Conservation (phyloP, 2,888 invertebrate species). For the Lutraria lutraria region DNA sequence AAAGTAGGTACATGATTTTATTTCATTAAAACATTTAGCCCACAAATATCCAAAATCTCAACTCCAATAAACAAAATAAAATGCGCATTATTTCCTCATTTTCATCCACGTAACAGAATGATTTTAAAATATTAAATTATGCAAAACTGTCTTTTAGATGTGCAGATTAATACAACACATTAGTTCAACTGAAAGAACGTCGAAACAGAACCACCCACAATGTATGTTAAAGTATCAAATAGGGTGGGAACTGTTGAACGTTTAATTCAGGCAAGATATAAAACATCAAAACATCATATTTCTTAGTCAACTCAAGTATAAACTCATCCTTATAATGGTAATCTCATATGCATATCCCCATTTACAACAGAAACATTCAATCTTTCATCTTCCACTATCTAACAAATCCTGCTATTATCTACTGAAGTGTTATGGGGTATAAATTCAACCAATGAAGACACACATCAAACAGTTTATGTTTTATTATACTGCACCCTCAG, state of each 20-base stretch:
- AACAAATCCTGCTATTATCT: slow-evolving; percentile 17
- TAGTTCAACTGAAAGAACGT: not conserved
- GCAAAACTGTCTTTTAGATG: not conserved
- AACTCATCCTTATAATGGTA: slow-evolving; percentile 4
- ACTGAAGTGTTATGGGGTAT: slow-evolving; percentile 23
- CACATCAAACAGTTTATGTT: slow-evolving; percentile 21
- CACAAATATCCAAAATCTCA: not conserved
- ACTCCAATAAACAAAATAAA: not conserved
- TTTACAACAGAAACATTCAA: slow-evolving; percentile 29
- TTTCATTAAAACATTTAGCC: not conserved
- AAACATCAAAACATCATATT: not conserved
- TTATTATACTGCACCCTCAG: not conserved
- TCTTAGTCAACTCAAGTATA: slow-evolving; percentile 2
- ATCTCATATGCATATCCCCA: slow-evolving; percentile 29
- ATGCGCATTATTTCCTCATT: not conserved
- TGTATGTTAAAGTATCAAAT: not conserved
- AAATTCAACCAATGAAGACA: slow-evolving; percentile 6
- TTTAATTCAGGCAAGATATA: not conserved
- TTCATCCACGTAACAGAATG: not conserved
- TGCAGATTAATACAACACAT: not conserved
- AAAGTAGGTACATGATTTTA: not conserved
- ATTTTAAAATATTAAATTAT: not conserved
- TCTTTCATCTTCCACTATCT: slow-evolving; percentile 29
- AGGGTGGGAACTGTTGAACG: not conserved
- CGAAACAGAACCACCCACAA: not conserved